phyloP scores from a whole-genome alignment of 2,113 vertebrate genomes.

The Myiozetetes cayanensis region DNA sequence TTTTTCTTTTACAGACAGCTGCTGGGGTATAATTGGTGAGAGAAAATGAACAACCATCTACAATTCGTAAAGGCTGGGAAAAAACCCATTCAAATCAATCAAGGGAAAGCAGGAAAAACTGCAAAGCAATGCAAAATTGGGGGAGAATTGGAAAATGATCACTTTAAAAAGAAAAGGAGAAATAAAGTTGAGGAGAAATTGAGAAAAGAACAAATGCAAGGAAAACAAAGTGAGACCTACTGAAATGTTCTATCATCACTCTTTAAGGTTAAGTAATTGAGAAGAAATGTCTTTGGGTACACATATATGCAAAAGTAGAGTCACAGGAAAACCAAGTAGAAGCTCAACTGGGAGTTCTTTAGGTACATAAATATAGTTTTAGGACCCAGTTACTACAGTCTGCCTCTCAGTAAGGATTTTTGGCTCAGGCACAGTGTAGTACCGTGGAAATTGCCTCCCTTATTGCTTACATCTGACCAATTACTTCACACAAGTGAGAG shows the following conservation, averaged over 20 bases:
- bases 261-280: background rate
- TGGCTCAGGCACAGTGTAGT: background rate
- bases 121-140: background rate
- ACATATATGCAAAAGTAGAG: background rate
- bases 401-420: background rate
- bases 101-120: background rate
- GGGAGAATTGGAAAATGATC: background rate
- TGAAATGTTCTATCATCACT: background rate
- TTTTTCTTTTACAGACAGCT: conserved; percentile 41
- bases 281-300: background rate
- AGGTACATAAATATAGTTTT: background rate
- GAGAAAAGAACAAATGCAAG: background rate
- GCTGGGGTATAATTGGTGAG: conserved; percentile 9
- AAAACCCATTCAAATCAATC: background rate
- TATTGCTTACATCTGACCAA: background rate
- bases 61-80: background rate
- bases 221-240: background rate
- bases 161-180: background rate
- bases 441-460: background rate
- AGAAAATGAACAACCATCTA: background rate
- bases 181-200: background rate
- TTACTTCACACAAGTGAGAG: background rate
- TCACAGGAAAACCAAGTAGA: background rate
- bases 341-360: background rate
- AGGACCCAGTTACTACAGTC: background rate